Percentiles rank a stretch among this genome's conserved stretches.
Conservation (phyloP, 2,113 vertebrate genomes). For the Lagopus leucura region DNA sequence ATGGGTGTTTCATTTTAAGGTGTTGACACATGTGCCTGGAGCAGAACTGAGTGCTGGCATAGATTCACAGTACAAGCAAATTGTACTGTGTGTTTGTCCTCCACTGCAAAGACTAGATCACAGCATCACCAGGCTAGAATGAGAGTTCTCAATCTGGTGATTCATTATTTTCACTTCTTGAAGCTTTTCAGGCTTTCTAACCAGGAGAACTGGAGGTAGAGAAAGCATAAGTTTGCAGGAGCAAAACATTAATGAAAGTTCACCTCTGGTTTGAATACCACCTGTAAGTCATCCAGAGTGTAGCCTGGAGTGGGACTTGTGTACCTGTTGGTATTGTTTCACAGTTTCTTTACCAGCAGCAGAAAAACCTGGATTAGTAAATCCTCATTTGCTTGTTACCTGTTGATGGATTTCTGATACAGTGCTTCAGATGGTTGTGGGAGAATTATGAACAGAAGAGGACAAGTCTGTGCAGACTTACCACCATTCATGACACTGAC, state of each 20-base stretch:
- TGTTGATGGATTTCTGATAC: not conserved
- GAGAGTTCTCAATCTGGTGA: not conserved
- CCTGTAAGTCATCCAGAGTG: not conserved
- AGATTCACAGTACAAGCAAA: not conserved
- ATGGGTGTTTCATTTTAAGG: not conserved
- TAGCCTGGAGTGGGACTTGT: not conserved
- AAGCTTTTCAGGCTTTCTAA: not conserved
- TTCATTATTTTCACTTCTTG: not conserved
- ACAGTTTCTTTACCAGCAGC: not conserved
- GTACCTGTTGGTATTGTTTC: not conserved
- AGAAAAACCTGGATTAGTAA: not conserved
- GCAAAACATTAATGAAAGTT: not conserved
- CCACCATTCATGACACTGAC: not conserved
- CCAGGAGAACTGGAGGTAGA: not conserved
- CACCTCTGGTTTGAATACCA: not conserved
- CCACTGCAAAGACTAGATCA: not conserved
- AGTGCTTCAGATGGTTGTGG: not conserved
- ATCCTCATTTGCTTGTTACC: not conserved
- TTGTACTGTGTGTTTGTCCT: accelerated
- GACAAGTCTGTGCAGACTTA: not conserved
- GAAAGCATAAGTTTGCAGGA: not conserved
- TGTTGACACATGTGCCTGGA: accelerated
- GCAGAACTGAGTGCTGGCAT: not conserved
- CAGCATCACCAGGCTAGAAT: not conserved
- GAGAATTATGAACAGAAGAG: not conserved